Conservation (phyloP, 2,113 vertebrate species). For the Podocnemis expansa region DNA sequence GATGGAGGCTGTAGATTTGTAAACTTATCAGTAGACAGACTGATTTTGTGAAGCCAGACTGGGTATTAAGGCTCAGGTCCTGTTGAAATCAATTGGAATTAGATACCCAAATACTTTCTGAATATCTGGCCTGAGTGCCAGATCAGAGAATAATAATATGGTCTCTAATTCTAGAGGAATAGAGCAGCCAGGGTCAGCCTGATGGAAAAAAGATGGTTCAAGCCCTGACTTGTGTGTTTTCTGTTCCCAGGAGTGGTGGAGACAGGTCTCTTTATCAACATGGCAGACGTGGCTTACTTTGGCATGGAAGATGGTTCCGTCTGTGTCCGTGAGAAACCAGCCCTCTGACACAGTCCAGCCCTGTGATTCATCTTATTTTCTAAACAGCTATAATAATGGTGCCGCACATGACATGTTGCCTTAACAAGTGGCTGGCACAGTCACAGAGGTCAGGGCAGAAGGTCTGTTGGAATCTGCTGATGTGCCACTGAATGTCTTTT, state of each 20-base stretch:
- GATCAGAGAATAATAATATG: neutral
- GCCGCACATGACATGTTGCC: conserved; percentile 73
- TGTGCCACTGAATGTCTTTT: conserved; percentile 57
- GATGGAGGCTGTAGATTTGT: no score
- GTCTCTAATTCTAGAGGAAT: neutral
- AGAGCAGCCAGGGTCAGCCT: neutral
- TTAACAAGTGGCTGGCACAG: conserved; percentile 66
- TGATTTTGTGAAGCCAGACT: neutral
- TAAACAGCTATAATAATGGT: neutral
- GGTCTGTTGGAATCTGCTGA: conserved; percentile 21
- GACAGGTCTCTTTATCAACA: conserved; percentile 93
- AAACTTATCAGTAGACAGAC: neutral
- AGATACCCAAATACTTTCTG: neutral
- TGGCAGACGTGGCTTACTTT: conserved; percentile 94
- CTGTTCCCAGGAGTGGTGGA: conserved; percentile 90
- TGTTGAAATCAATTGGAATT: neutral
- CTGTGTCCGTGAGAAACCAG: conserved; percentile 78
- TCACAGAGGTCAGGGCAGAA: neutral
- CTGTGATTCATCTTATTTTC: neutral
- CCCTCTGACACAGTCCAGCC: conserved; percentile 62
- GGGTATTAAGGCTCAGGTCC: neutral
- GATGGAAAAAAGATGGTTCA: neutral
- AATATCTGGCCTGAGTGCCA: neutral
- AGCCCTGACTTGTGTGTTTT: neutral
- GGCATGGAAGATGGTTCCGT: conserved; percentile 95